phyloP scores from a whole-genome alignment of 2,888 invertebrate species.

The Synanthedon myopaeformis region DNA sequence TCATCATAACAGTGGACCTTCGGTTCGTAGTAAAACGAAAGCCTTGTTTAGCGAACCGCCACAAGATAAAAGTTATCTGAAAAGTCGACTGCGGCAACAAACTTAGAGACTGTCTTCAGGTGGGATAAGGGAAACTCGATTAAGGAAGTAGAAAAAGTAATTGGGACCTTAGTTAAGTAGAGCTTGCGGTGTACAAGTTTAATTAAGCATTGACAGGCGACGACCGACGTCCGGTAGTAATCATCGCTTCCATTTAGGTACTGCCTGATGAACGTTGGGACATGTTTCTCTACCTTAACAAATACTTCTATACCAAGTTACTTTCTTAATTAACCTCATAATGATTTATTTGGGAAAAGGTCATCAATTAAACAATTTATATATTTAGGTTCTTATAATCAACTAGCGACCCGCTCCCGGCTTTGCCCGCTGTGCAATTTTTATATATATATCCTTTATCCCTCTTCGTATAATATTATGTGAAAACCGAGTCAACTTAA shows the following conservation, averaged over 20 bases:
- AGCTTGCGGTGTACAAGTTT: conserved; percentile 30
- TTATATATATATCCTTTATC: no score
- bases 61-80: conserved; percentile 47
- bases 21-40: conserved; percentile 36
- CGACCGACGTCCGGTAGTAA: conserved; percentile 1
- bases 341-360: no score
- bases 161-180: conserved; percentile 27
- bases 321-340: no score
- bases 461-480: no score
- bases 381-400: no score
- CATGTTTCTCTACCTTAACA: background rate
- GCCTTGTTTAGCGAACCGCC: conserved; percentile 37
- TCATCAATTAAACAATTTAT: no score
- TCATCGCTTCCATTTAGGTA: background rate
- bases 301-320: no score
- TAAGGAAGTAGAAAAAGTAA: conserved; percentile 53
- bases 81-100: conserved; percentile 44
- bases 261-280: background rate
- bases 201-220: conserved; percentile 22
- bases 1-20: conserved; percentile 27
- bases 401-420: no score
- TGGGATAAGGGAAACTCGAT: conserved; percentile 53
- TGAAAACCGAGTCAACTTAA: no score
- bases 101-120: conserved; percentile 53
- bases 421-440: no score